Base-by-base conservation (phyloP, 2,113 vertebrate genomes). In the Chaetorhynchus papuensis region DNA sequence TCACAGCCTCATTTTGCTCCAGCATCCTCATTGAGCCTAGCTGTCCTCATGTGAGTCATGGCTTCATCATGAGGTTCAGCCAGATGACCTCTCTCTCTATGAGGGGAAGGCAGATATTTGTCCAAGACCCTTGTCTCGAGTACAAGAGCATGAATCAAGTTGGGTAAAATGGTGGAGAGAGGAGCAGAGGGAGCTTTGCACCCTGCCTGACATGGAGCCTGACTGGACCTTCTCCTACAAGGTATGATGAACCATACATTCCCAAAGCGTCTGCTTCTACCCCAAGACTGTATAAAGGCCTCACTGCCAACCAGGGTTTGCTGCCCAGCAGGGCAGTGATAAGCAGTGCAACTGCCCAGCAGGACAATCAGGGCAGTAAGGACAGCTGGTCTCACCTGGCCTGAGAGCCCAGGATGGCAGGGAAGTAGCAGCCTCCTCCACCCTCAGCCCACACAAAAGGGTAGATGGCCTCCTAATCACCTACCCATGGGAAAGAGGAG, bases 401-500 rank as follows among this genome's bases (percentile, higher is more conserved):
- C 47, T 47, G 42, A 54, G 50, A 86, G 78, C 41, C 33, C 11
- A 7, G 83, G 66, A 33, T 0, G 0, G 18, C 18, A 13, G 50
- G 57, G 66, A 93, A 47, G 63, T 13, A 88, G 71, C 74, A 57
- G 45, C 35, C 31, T 65, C 42, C 54, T 91, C 61, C 70, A 41
- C 33, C 68, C 87, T 5, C n/a, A 80, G 41, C 75, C 87, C 79
- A 78, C 79, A 92, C 85, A 94, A 90, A 59, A 94, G 85, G 19
- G 14, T 44, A 52, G 59, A 42, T 42, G 1, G 37, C 41, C 0
- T 0, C 54, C 64, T 49, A 31, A 44, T 64, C 85, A 85, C 83
- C 59, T n/a, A 14, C 57, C 83, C 90, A 94, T 92, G 93, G 90
- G 95, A 95, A 96, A 85, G 54, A 49, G 33, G 50, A 93, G 70